phyloP scores from a whole-genome alignment of 2,797 vertebrate species.

The Serranus cabrilla region DNA sequence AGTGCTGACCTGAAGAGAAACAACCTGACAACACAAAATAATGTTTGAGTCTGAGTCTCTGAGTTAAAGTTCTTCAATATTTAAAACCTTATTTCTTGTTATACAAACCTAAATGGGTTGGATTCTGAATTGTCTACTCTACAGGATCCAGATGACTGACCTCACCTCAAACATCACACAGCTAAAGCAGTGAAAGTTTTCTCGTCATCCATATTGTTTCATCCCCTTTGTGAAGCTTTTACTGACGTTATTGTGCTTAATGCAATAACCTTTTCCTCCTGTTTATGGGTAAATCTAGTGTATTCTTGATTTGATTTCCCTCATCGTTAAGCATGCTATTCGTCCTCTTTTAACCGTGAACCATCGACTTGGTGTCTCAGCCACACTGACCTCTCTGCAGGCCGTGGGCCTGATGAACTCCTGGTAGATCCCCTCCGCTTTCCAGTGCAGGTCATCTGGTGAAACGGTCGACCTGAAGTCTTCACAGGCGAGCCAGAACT shows the following conservation, averaged over 20 bases:
- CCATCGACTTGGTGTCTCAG: background rate
- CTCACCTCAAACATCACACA: no score
- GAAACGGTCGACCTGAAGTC: constrained; percentile 87
- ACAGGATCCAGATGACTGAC: no score
- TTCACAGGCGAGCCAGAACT: constrained; percentile 94
- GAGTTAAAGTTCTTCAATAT: background rate
- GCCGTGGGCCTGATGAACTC: constrained; percentile 89
- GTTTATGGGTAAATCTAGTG: background rate
- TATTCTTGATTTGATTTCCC: background rate
- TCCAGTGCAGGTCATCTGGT: constrained; percentile 78
- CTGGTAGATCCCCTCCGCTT: constrained; percentile 89
- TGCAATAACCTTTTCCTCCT: background rate
- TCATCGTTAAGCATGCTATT: background rate
- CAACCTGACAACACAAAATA: no score
- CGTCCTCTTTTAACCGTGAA: background rate
- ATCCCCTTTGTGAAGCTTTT: constrained; percentile 7
- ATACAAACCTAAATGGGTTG: no score
- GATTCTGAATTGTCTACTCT: background rate
- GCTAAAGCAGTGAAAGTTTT: constrained; percentile 23
- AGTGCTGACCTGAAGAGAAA: no score
- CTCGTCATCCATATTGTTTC: constrained; percentile 19
- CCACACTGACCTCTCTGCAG: constrained; percentile 88
- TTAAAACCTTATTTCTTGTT: no score
- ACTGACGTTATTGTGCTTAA: constrained; percentile 1
- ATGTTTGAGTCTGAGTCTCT: background rate